Evolutionary conservation across 2,888 invertebrate species (phyloP).

Genomic region (Idaea straminata): DNA sequence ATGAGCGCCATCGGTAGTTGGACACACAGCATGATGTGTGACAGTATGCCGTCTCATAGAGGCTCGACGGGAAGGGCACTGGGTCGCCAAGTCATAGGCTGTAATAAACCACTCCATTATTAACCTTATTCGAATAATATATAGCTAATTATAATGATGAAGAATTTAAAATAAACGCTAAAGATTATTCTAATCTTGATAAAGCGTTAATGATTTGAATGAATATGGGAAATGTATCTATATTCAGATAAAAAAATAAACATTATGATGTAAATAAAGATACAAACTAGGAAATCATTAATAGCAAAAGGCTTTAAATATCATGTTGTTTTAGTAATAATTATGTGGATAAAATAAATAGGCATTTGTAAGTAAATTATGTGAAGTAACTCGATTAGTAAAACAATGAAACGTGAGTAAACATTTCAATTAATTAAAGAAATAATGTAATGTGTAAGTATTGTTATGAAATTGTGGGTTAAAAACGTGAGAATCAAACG

Average conservation of each 20-base stretch:
- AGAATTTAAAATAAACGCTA: background rate
- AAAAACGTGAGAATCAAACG: constrained; percentile 16
- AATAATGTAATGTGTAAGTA: constrained; percentile 26
- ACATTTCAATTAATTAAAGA: constrained; percentile 16
- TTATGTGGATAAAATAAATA: background rate
- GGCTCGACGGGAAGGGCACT: constrained; percentile 86
- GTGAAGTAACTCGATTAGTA: background rate
- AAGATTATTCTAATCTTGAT: constrained; percentile 2
- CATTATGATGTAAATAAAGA: background rate
- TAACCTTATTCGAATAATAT: constrained; percentile 7
- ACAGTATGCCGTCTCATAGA: constrained; percentile 85
- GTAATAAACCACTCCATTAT: constrained; percentile 26
- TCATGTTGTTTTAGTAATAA: background rate
- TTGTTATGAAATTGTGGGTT: constrained; percentile 22
- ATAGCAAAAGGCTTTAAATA: background rate
- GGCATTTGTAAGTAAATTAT: background rate
- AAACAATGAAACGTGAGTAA: constrained; percentile 12
- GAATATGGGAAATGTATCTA: background rate
- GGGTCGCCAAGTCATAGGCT: constrained; percentile 92
- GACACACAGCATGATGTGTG: constrained; percentile 76
- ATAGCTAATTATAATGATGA: constrained; percentile 5
- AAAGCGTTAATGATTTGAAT: background rate
- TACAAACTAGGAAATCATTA: background rate
- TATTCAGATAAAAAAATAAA: background rate
- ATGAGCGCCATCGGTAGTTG: constrained; percentile 77